These are phyloP conservation scores for Myiotriccus ornatus DNA, from an alignment of 2,797 vertebrate genomes.

Conservation along the genomic window DNA sequence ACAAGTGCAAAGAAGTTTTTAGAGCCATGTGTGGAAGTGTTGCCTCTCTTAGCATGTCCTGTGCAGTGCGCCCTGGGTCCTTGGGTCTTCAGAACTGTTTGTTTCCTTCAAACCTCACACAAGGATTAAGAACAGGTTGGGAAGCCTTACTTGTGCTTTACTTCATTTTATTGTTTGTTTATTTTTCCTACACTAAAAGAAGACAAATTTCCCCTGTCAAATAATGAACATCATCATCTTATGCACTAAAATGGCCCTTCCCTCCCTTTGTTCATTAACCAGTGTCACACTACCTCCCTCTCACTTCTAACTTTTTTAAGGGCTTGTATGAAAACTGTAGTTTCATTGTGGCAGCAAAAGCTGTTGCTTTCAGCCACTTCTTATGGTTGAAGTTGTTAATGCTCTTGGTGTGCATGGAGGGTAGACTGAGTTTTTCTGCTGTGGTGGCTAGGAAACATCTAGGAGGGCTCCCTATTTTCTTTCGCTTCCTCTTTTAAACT, in stretches of 20 bases:
- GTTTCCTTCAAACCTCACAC: not conserved
- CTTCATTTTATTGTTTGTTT: not conserved
- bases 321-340: not conserved
- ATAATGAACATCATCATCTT: not conserved
- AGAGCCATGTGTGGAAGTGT: accelerated
- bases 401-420: not conserved
- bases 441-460: not conserved
- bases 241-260: not conserved
- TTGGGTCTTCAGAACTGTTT: not conserved
- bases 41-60: not conserved
- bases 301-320: not conserved
- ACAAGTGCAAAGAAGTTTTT: not conserved
- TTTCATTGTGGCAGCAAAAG: not conserved
- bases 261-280: not conserved
- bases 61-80: not conserved
- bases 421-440: not conserved
- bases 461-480: not conserved
- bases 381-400: not conserved
- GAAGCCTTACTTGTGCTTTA: not conserved
- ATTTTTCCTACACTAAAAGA: not conserved
- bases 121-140: not conserved
- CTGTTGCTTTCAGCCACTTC: not conserved
- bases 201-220: not conserved
- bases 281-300: not conserved
- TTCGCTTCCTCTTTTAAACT: not conserved